Percentiles rank a stretch among this genome's conserved stretches.
Conservation (phyloP, 2,888 invertebrate genomes). For the Synanthedon myopaeformis region DNA sequence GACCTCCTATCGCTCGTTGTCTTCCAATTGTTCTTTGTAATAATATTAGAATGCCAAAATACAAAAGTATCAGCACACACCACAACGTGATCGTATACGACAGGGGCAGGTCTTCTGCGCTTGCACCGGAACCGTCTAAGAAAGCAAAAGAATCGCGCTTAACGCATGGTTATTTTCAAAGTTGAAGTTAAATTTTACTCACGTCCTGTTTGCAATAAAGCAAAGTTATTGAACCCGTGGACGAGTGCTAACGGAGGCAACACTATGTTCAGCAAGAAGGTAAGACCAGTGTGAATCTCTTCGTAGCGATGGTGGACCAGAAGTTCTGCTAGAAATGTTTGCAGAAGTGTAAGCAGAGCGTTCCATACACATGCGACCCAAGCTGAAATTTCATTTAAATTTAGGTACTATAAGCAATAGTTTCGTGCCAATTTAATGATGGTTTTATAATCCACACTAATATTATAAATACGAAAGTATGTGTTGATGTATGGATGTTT, state of each 20-base stretch:
- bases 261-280: slow-evolving; percentile 32
- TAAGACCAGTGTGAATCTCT: slow-evolving; percentile 16
- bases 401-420: too few species aligned
- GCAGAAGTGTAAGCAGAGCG: slow-evolving; percentile 37
- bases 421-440: background rate
- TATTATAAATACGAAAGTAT: too few species aligned
- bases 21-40: slow-evolving; percentile 44
- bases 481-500: too few species aligned
- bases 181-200: slow-evolving; percentile 11
- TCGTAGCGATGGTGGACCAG: slow-evolving; percentile 45
- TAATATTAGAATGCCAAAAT: slow-evolving; percentile 42
- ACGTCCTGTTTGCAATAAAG: slow-evolving; percentile 45
- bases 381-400: slow-evolving; percentile 17
- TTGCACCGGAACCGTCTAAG: slow-evolving; percentile 1
- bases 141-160: background rate
- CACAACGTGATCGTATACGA: slow-evolving; percentile 34
- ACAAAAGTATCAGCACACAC: slow-evolving; percentile 31
- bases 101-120: slow-evolving; percentile 12
- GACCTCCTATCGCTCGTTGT: slow-evolving; percentile 43
- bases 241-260: slow-evolving; percentile 49
- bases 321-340: slow-evolving; percentile 44
- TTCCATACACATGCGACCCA: slow-evolving; percentile 44
- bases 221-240: slow-evolving; percentile 46
- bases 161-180: background rate
- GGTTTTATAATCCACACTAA: too few species aligned